Conservation (phyloP, 37 sponge, comb jelly and placozoan species). For the Ianthella basta region DNA sequence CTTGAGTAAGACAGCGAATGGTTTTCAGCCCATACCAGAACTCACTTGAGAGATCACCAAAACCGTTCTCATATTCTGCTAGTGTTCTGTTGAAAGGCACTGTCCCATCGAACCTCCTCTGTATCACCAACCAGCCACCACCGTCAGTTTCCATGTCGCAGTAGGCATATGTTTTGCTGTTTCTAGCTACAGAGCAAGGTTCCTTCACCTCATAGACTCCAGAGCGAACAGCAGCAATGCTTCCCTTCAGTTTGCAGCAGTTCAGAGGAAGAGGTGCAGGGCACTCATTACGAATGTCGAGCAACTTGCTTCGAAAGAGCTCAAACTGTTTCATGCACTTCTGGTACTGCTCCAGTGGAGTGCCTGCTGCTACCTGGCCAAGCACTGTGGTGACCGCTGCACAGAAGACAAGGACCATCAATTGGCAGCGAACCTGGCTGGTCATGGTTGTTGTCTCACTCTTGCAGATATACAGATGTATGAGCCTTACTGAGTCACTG, state of each 20-base stretch:
- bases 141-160: constrained; percentile 37
- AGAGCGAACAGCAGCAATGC: neutral
- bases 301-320: no score
- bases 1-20: constrained; percentile 36
- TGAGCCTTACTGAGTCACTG: no score
- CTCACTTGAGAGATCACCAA: constrained; percentile 34
- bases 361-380: no score
- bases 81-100: constrained; percentile 30
- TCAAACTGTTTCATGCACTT: no score
- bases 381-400: no score
- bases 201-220: constrained; percentile 24
- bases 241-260: constrained; percentile 6
- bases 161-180: neutral
- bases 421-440: no score
- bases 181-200: neutral
- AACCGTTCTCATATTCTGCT: constrained; percentile 36
- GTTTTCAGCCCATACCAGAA: constrained; percentile 60
- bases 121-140: constrained; percentile 28
- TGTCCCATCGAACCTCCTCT: constrained; percentile 18
- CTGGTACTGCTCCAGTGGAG: no score
- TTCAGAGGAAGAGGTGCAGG: neutral
- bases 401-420: no score
- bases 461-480: no score
- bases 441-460: no score
- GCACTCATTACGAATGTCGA: neutral